These are phyloP conservation scores for Apocrypta bakeri DNA, from an alignment of 1,140 invertebrate species.

Conservation along the genomic window DNA sequence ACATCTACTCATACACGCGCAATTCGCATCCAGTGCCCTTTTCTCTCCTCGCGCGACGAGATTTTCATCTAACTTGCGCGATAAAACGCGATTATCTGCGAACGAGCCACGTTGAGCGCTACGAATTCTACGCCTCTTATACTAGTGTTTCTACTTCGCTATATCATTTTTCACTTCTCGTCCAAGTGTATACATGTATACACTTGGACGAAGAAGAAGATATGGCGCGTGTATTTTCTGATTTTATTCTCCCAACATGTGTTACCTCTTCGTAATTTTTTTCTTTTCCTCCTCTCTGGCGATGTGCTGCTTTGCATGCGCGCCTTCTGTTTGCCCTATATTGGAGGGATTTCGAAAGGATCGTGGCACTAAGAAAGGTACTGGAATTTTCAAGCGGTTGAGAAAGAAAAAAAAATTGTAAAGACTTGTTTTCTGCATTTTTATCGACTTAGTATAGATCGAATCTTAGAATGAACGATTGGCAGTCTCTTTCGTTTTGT, in stretches of 20 bases:
- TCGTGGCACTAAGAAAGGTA: neutral
- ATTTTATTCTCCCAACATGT: conserved; percentile 23
- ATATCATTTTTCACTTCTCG: neutral
- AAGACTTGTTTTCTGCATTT: too few species aligned
- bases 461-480: neutral
- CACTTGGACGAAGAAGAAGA: too few species aligned
- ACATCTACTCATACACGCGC: neutral
- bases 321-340: neutral
- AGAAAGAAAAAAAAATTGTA: neutral
- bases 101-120: conserved; percentile 24
- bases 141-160: too few species aligned
- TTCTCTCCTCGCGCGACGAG: conserved; percentile 19
- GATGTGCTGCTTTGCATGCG: neutral
- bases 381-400: neutral
- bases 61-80: conserved; percentile 59
- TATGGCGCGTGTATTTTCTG: neutral
- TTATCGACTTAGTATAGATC: neutral
- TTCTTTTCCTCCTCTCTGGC: neutral
- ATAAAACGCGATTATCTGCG: conserved; percentile 54
- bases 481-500: neutral
- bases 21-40: neutral
- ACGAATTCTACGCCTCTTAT: neutral
- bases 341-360: neutral
- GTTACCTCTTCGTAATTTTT: conserved; percentile 24
- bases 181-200: neutral